Evolutionary conservation across 2,113 vertebrate genomes (phyloP), one percentile per base, ranked within the genome.

Genomic region (Halcyon malimbica): DNA sequence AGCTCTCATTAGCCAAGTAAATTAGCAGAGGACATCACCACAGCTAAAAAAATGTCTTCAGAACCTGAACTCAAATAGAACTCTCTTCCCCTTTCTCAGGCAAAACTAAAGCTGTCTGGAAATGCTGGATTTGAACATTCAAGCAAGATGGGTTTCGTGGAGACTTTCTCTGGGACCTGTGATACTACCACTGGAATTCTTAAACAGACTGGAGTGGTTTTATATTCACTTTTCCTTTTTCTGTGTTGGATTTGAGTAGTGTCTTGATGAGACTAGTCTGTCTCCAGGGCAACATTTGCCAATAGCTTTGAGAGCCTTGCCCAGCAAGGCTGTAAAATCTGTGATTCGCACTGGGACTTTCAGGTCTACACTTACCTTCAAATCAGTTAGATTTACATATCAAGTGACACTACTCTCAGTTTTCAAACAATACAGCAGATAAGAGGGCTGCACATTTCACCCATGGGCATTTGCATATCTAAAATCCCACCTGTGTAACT

Each of bases 121-220:
- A 91, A 53, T 53, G 39, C 5, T 23, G 13, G 24, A 44, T 70
- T 89, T 3, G 4, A 80, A 48, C 10, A 42, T 16, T 64, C 28
- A 60, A 84, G 14, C 9, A 2, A 4, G 10, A 0, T 0, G 2
- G 7, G 2, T n/a, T 17, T 78, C 39, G 31, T 5, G 10, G 18
- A 57, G 14, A 48, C 9, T 19, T 51, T 54, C 78, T 71, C 10
- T 14, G 50, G 10, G 19, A 19, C 10, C 8, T 37, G 21, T 46
- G 51, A 67, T 78, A 20, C 60, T 46, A 37, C 5, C 42, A 33
- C 23, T 53, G 56, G 31, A 77, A 41, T 16, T 60, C 13, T 62
- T 62, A 57, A 67, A 39, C 8, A 17, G n/a, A 70, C 14, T 0
- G 2, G 17, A 29, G 4, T 11, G 11, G 62, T 82, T 73, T 81